Percentiles rank a stretch among this genome's conserved stretches.
Conservation (phyloP, 2,113 vertebrate genomes). For the Datnioides undecimradiatus region DNA sequence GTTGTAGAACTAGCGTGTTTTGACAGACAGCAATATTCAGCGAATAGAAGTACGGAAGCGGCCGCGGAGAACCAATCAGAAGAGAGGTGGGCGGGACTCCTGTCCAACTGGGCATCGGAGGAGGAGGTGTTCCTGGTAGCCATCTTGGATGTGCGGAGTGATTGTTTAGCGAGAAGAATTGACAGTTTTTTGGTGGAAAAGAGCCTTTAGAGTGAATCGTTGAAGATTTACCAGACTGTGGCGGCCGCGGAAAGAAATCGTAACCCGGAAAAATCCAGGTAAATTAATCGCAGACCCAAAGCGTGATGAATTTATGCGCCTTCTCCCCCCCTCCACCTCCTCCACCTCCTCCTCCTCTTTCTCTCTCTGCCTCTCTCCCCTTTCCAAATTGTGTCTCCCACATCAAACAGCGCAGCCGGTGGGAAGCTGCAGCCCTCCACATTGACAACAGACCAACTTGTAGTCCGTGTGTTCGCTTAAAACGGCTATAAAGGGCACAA, state of each 20-base stretch:
- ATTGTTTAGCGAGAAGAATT: conserved; percentile 87
- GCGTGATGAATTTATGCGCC: conserved; percentile 40
- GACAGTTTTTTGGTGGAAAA: conserved; percentile 68
- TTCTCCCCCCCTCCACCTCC: no score
- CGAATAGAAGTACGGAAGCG: conserved; percentile 46
- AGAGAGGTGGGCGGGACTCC: conserved; percentile 51
- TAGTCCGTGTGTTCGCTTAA: not conserved
- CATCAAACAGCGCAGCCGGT: conserved; percentile 71
- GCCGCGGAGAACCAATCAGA: conserved; percentile 53
- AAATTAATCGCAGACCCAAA: conserved; percentile 16
- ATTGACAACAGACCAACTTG: conserved; percentile 36
- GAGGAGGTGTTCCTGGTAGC: conserved; percentile 87
- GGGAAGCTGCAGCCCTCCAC: conserved; percentile 47
- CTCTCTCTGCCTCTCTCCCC: conserved; percentile 41
- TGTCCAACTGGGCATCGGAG: conserved; percentile 72
- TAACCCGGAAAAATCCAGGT: conserved; percentile 79
- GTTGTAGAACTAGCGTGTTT: conserved; percentile 53
- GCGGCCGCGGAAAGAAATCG: conserved; percentile 58
- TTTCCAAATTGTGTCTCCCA: conserved; percentile 66
- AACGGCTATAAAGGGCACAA: not conserved
- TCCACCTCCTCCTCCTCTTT: no score
- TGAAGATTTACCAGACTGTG: conserved; percentile 40
- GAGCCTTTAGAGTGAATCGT: conserved; percentile 42
- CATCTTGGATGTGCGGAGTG: conserved; percentile 87
- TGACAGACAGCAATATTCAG: not conserved